Percentiles rank a stretch among this genome's conserved stretches.
Conservation (phyloP, 2,797 vertebrate genomes). For the Darevskia nairensis region DNA sequence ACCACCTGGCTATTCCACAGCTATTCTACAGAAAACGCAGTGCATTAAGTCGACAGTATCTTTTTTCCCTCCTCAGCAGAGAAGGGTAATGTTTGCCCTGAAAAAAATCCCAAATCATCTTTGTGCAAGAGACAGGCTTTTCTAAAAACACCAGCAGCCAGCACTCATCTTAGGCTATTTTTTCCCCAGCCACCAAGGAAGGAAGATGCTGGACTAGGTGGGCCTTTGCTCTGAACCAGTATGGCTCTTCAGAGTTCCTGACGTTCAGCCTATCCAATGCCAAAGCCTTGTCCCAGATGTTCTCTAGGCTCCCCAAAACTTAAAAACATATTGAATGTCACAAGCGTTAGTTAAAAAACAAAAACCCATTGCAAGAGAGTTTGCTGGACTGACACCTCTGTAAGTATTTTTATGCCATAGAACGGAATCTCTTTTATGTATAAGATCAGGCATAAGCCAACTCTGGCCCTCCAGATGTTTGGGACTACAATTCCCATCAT, state of each 20-base stretch:
- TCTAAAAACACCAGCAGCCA: not conserved
- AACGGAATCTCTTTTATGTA: not conserved
- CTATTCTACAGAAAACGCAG: not conserved
- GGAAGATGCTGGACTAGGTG: too few relatives aligned
- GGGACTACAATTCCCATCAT: too few relatives aligned
- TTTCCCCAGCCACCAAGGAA: not conserved
- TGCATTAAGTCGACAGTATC: not conserved
- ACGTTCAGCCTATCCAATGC: not conserved
- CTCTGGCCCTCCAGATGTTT: too few relatives aligned
- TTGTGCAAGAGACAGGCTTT: not conserved
- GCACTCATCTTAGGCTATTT: not conserved
- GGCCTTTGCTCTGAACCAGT: not conserved
- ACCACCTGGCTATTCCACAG: slow-evolving; percentile 4
- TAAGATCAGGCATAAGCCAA: not conserved
- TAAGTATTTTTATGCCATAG: not conserved
- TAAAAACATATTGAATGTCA: not conserved
- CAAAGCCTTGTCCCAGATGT: not conserved
- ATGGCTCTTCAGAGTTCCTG: not conserved
- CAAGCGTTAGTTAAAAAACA: not conserved
- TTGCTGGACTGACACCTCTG: too few relatives aligned
- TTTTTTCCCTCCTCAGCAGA: not conserved
- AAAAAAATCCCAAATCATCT: not conserved
- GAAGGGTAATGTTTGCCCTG: not conserved
- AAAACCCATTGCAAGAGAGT: not conserved
- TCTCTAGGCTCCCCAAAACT: not conserved